Base-by-base conservation (phyloP, 2,888 invertebrate species). In the Carcina quercana region DNA sequence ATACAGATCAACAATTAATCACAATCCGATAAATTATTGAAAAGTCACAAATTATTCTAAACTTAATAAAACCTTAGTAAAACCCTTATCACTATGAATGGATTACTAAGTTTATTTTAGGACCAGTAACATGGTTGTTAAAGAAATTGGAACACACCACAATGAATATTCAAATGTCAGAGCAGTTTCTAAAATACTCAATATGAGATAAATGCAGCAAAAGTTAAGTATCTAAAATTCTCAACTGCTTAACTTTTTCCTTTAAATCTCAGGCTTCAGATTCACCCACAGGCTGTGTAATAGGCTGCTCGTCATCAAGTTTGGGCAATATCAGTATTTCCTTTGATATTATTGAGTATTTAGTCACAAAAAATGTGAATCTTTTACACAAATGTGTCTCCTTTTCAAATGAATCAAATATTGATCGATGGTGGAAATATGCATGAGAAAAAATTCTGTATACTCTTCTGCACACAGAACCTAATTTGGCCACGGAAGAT, bases 361-460 rank as follows among this genome's bases (percentile, higher is more conserved):
- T 98, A 49, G 95, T 97, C 34, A 98, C 98, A 86, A 98, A 99
- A 58, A 93, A 92, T 32, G 98, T 98, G 80, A 99, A 99, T 62
- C 94, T 89, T 70, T 94, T 93, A 84, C 98, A 99, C 42, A 99
- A 85, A 71, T 92, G 95, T 14, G 97, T 97, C 78, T 97, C 95
- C 59, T 92, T 92, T 88, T 99, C 99, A 83, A 98, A 99, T 49
- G 96, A 94, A 83, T 99, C 98, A 85, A 98, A 99, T 70, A 98
- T 92, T 50, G 91, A 88, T 53, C 96, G 88, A 78, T 99, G 99
- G 80, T 99, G 99, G 75, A 96, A 99, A 78, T 97, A 99, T 17
- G 99, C 98, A 84, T 99, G 99, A 28, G 98, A 98, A 79, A 99
- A 99, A 71, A 99, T 99, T 85, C 99, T 91, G 75, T 99, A 99